Conservation (phyloP, 2,113 vertebrate species). For the Periophthalmodon schlosseri region DNA sequence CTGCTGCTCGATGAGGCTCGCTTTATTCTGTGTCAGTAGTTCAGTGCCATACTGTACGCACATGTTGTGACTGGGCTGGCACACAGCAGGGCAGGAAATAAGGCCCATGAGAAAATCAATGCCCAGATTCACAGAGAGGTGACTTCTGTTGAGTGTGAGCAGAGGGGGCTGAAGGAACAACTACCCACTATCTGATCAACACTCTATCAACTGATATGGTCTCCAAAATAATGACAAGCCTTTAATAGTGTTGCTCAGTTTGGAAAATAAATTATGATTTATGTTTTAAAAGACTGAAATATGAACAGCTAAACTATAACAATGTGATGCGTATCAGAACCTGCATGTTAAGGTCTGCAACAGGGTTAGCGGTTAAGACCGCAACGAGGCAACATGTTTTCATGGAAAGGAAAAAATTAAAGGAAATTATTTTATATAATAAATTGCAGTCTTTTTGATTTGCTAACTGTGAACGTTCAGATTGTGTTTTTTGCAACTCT, state of each 20-base stretch:
- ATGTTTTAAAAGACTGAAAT: neutral
- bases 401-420: too few relatives aligned
- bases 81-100: slow-evolving; percentile 26
- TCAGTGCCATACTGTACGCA: slow-evolving; percentile 9
- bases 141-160: neutral
- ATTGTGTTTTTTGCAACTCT: too few relatives aligned
- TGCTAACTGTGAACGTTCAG: neutral
- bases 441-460: neutral
- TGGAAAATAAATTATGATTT: neutral
- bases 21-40: slow-evolving; percentile 33
- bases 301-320: too few relatives aligned
- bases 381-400: neutral
- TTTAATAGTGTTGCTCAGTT: neutral
- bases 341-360: too few relatives aligned
- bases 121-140: slow-evolving; percentile 1
- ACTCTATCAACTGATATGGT: neutral
- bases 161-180: neutral
- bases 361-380: too few relatives aligned
- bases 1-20: slow-evolving; percentile 16
- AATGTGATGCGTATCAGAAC: too few relatives aligned
- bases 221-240: neutral
- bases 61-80: slow-evolving; percentile 1
- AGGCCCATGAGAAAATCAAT: slow-evolving; percentile 28
- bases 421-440: neutral
- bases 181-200: neutral